Evolutionary conservation across 2,888 invertebrate species (phyloP).

Genomic region (Mesorhabditis spiculigera): DNA sequence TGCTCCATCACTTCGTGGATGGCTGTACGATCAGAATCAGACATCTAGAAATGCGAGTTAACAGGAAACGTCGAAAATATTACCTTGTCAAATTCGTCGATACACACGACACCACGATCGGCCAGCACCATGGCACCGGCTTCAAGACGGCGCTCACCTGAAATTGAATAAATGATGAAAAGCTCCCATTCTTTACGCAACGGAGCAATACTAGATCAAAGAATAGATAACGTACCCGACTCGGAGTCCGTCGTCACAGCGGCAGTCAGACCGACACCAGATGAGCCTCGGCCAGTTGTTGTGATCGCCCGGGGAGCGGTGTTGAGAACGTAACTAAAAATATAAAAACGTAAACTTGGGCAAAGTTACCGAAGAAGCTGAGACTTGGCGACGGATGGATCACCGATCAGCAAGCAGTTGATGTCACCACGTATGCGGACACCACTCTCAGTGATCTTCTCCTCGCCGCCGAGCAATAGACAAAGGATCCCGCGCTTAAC

Average conservation of each 20-base stretch:
- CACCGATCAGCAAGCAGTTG: slow-evolving; percentile 89
- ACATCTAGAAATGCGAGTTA: slow-evolving; percentile 74
- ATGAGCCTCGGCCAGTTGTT: slow-evolving; percentile 94
- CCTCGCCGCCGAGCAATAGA: slow-evolving; percentile 86
- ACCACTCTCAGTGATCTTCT: slow-evolving; percentile 80
- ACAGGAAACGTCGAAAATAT: background rate
- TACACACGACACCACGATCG: slow-evolving; percentile 93
- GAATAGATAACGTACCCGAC: slow-evolving; percentile 63
- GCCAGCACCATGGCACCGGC: slow-evolving; percentile 99
- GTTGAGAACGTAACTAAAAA: slow-evolving; percentile 77
- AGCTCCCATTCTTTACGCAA: background rate
- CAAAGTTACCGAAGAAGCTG: slow-evolving; percentile 67
- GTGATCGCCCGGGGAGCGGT: slow-evolving; percentile 93
- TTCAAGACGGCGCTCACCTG: slow-evolving; percentile 48
- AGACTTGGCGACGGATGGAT: slow-evolving; percentile 97
- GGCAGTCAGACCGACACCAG: slow-evolving; percentile 96
- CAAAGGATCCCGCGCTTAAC: slow-evolving; percentile 94
- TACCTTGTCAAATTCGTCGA: slow-evolving; percentile 85
- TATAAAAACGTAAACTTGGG: slow-evolving; percentile 5
- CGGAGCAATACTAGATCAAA: background rate
- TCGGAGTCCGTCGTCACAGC: slow-evolving; percentile 95
- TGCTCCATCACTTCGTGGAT: slow-evolving; percentile 99
- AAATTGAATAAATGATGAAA: background rate
- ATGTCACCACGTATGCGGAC: slow-evolving; percentile 84
- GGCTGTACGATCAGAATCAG: slow-evolving; percentile 95